These are phyloP conservation scores for Paraescarpia echinospica DNA, from an alignment of 1,140 invertebrate genomes.

Conservation along the genomic window DNA sequence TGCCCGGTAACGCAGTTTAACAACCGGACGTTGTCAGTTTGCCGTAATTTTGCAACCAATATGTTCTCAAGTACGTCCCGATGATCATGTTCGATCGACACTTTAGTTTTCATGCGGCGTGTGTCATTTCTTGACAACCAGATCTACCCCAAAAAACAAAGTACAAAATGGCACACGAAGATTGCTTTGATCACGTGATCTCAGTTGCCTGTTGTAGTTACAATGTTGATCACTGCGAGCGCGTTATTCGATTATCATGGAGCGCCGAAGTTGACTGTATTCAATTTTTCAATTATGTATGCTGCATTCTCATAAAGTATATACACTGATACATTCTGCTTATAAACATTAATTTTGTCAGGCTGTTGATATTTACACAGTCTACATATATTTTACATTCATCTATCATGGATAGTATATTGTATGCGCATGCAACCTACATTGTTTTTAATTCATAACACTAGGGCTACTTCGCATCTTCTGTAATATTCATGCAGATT, in stretches of 20 bases:
- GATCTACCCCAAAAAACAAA: background rate
- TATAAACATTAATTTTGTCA: too few relatives aligned
- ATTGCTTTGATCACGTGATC: background rate
- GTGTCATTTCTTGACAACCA: background rate
- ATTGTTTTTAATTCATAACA: too few relatives aligned
- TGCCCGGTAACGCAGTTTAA: background rate
- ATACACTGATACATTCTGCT: too few relatives aligned
- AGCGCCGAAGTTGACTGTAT: background rate
- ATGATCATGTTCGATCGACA: background rate
- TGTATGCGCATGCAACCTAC: too few relatives aligned
- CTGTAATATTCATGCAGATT: too few relatives aligned
- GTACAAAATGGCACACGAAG: background rate
- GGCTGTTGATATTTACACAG: too few relatives aligned
- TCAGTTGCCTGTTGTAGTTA: background rate
- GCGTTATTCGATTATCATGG: background rate
- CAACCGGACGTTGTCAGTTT: slow-evolving; percentile 3
- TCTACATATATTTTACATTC: too few relatives aligned
- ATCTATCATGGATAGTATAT: too few relatives aligned
- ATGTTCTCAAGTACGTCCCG: background rate
- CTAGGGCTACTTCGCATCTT: too few relatives aligned
- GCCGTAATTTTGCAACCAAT: background rate
- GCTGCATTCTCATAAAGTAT: too few relatives aligned
- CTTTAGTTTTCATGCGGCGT: background rate
- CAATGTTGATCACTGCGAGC: background rate
- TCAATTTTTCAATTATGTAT: background rate